Conservation (phyloP, 2,113 vertebrate species). For the Galbula dea region DNA sequence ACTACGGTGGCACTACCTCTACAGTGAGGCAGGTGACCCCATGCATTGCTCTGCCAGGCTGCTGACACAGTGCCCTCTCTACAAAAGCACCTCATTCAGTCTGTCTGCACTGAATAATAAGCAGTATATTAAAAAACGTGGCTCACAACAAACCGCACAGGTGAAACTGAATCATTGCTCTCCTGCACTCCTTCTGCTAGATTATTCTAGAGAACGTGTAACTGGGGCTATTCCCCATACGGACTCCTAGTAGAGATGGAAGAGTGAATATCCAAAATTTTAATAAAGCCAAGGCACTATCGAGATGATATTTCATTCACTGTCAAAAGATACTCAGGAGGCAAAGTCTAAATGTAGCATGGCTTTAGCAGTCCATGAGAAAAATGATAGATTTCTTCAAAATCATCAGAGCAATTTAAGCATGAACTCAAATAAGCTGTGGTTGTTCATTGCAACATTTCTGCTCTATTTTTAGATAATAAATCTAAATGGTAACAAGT, state of each 20-base stretch:
- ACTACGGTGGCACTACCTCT: background rate
- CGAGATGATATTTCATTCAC: background rate
- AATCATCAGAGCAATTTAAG: background rate
- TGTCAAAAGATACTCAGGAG: background rate
- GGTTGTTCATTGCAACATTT: background rate
- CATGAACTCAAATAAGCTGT: background rate
- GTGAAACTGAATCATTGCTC: background rate
- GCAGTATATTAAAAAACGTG: background rate
- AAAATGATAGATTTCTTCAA: background rate
- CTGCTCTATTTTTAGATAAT: background rate
- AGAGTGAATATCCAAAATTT: background rate
- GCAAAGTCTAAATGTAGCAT: background rate
- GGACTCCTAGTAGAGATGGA: background rate
- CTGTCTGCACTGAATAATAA: background rate
- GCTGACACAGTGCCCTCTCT: accelerated
- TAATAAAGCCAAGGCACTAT: background rate
- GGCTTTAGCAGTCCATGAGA: background rate
- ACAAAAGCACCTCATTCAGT: background rate
- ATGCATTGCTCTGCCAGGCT: background rate
- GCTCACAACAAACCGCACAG: background rate
- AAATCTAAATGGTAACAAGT: background rate
- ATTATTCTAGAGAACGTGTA: background rate
- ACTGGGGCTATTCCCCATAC: background rate
- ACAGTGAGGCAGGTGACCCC: background rate
- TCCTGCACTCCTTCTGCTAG: background rate